phyloP scores from a whole-genome alignment of 2,113 vertebrate genomes.

The Chionis minor region DNA sequence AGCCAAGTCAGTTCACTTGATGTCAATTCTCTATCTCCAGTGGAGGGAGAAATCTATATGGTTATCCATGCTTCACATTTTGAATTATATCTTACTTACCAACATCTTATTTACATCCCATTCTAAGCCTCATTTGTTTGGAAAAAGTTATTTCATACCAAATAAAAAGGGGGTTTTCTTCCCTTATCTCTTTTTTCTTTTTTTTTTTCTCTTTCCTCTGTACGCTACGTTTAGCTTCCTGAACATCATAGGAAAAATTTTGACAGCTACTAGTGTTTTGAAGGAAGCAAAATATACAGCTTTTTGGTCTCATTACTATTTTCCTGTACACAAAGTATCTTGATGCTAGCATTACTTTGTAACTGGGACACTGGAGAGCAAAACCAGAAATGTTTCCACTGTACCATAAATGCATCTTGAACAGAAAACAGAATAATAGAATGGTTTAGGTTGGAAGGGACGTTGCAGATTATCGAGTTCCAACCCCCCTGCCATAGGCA shows the following conservation, averaged over 20 bases:
- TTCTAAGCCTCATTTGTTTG: neutral
- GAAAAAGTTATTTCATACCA: neutral
- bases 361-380: neutral
- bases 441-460: too few relatives aligned
- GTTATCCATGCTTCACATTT: neutral
- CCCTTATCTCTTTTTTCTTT: neutral
- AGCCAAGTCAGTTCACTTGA: neutral
- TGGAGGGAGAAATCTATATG: neutral
- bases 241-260: neutral
- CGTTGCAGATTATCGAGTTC: too few relatives aligned
- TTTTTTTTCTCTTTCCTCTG: neutral
- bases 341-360: neutral
- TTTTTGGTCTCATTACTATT: neutral
- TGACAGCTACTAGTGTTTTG: neutral
- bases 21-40: neutral
- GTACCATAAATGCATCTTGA: neutral
- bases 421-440: neutral
- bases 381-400: neutral
- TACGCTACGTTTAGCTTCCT: neutral
- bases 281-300: neutral
- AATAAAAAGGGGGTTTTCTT: neutral
- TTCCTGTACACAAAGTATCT: neutral
- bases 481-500: too few relatives aligned
- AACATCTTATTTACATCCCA: neutral
- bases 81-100: neutral